These are phyloP conservation scores for Cardinalis cardinalis DNA, from an alignment of 2,113 vertebrate genomes.

Conservation along the genomic window DNA sequence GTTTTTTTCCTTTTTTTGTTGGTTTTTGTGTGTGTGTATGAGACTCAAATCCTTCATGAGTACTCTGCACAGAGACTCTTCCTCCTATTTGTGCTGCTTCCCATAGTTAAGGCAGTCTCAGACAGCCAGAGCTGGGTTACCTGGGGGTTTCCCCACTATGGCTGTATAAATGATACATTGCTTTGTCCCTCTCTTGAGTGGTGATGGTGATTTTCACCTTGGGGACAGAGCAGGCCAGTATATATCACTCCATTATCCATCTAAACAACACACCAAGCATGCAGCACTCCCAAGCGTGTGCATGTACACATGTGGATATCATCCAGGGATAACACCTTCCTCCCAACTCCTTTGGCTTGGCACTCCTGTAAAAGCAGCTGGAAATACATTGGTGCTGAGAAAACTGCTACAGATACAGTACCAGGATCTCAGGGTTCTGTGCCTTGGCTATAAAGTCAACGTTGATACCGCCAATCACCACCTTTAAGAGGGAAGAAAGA, in stretches of 20 bases:
- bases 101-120: not conserved
- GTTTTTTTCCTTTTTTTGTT: no score
- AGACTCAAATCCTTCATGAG: not conserved
- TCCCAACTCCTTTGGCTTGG: not conserved
- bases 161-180: not conserved
- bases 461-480: conserved; percentile 88
- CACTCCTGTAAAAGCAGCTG: not conserved
- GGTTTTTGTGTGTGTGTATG: no score
- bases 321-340: not conserved
- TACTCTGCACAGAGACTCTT: not conserved
- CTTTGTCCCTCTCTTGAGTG: not conserved
- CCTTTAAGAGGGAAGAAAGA: conserved; percentile 68
- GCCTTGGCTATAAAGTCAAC: conserved; percentile 88
- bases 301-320: not conserved
- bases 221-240: not conserved
- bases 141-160: not conserved
- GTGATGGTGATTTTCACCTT: not conserved
- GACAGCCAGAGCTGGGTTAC: not conserved
- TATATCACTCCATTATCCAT: not conserved
- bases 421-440: conserved; percentile 71
- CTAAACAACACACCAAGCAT: not conserved
- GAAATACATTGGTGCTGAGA: not conserved
- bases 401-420: conserved; percentile 39
- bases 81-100: not conserved
- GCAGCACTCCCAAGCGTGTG: not conserved